Evolutionary conservation across 2,113 vertebrate genomes (phyloP).

Genomic region (Phylloscopus trochiloides): DNA sequence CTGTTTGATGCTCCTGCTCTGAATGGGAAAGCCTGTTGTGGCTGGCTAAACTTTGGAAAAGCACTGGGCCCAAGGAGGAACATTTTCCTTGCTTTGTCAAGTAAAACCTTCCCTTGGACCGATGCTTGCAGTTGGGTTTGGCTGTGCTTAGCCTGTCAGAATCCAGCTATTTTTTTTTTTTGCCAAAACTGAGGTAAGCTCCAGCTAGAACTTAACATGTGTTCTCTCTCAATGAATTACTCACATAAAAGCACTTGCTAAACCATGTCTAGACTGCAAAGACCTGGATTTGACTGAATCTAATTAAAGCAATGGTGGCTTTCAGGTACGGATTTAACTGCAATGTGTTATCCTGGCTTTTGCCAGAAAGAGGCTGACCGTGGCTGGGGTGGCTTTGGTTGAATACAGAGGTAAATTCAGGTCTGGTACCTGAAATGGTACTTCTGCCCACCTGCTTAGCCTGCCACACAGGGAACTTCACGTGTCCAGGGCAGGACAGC

Average conservation of each 20-base stretch:
- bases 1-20: background rate
- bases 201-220: background rate
- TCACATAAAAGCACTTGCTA: conserved; percentile 21
- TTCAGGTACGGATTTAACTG: conserved; percentile 3
- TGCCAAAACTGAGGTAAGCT: conserved; percentile 7
- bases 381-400: background rate
- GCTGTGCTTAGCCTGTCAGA: background rate
- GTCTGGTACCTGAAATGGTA: background rate
- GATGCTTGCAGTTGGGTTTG: background rate
- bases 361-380: background rate
- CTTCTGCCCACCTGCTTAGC: background rate
- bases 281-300: conserved; percentile 28
- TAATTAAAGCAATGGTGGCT: conserved; percentile 28
- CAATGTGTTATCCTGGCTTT: background rate
- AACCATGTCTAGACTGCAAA: conserved; percentile 62
- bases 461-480: background rate
- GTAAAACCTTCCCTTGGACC: background rate
- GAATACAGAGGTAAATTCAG: background rate
- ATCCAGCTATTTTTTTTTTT: background rate
- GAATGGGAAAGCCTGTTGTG: background rate
- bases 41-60: background rate
- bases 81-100: background rate
- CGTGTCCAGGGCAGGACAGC: background rate
- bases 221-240: background rate
- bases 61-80: background rate